phyloP scores from a whole-genome alignment of 2,888 invertebrate genomes.

The Synergus itoensis region DNA sequence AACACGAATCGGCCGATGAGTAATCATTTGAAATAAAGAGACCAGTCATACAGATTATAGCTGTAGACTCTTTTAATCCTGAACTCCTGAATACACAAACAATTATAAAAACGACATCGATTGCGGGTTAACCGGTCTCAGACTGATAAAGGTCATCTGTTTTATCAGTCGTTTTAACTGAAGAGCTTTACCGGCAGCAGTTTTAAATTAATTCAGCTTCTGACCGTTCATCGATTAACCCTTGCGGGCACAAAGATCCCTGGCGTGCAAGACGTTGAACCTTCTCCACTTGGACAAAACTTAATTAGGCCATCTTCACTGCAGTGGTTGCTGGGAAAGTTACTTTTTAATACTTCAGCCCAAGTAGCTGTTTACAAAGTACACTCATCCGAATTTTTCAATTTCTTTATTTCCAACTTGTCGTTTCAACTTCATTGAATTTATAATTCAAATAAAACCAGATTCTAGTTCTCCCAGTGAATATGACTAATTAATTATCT shows the following conservation, averaged over 20 bases:
- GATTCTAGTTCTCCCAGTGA: background rate
- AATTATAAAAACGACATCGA: background rate
- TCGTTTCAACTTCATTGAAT: background rate
- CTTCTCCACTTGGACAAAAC: constrained; percentile 36
- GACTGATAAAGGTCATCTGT: constrained; percentile 9
- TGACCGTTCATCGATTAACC: constrained; percentile 38
- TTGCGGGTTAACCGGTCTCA: background rate
- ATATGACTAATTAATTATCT: background rate
- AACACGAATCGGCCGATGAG: constrained; percentile 7
- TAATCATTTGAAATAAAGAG: constrained; percentile 25
- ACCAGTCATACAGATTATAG: background rate
- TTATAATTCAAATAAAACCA: background rate
- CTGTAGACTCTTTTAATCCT: background rate
- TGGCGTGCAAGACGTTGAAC: constrained; percentile 32
- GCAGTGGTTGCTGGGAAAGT: constrained; percentile 12
- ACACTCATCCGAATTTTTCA: background rate
- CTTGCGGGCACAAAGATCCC: constrained; percentile 31
- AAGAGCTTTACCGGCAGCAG: constrained; percentile 12
- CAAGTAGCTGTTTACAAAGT: background rate
- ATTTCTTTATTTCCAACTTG: background rate
- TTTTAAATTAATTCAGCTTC: constrained; percentile 27
- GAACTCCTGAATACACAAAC: background rate
- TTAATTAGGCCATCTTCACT: constrained; percentile 35
- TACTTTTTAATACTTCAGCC: background rate
- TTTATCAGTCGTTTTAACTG: constrained; percentile 10